Evolutionary conservation across 1,140 invertebrate species (phyloP).

Genomic region (Thalassaphorura encarpata): DNA sequence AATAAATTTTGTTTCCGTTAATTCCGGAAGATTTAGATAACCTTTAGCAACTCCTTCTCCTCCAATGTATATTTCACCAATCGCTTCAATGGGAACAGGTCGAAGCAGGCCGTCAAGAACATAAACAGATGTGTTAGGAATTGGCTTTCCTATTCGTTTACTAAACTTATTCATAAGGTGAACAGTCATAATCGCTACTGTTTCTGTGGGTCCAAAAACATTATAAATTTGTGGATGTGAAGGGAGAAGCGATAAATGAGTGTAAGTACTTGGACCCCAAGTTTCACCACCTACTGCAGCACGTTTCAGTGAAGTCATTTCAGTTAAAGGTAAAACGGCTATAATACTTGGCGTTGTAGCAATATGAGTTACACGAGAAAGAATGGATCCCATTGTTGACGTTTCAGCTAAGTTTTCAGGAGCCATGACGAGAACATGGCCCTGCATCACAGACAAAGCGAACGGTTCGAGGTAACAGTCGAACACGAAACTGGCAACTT

Average conservation of each 20-base stretch:
- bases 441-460: neutral
- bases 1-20: neutral
- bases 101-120: neutral
- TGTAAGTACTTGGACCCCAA: neutral
- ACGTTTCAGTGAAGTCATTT: neutral
- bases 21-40: neutral
- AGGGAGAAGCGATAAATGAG: neutral
- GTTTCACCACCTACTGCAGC: slow-evolving; percentile 6
- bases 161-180: neutral
- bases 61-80: slow-evolving; percentile 6
- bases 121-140: neutral
- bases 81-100: neutral
- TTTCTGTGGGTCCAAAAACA: slow-evolving; percentile 12
- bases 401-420: neutral
- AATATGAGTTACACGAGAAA: slow-evolving; percentile 1
- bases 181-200: slow-evolving; percentile 1
- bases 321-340: neutral
- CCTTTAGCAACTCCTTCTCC: slow-evolving; percentile 3
- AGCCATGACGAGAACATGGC: neutral
- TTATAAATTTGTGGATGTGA: slow-evolving; percentile 4
- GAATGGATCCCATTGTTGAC: neutral
- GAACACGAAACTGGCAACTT: slow-evolving; percentile 2
- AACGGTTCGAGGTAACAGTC: slow-evolving; percentile 6
- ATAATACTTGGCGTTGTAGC: slow-evolving; percentile 8
- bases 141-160: slow-evolving; percentile 8